Evolutionary conservation across 2,888 invertebrate species (phyloP), one percentile per base, ranked within the genome.

Genomic region (Protonemura montana): DNA sequence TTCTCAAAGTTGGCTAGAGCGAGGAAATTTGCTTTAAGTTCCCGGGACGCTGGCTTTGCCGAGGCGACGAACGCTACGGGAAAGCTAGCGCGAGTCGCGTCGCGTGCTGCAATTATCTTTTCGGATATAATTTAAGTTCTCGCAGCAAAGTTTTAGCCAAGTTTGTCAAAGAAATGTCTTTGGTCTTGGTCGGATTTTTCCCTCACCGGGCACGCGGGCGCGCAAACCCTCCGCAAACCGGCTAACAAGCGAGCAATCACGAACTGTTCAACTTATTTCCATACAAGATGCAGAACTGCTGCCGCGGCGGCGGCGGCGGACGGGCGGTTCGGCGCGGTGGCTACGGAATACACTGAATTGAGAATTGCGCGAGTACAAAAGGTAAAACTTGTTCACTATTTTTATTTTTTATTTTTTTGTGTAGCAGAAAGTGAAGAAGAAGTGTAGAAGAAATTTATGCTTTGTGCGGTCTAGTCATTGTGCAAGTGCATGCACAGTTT

Each of bases 81-180:
- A 35, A 35, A 6, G 35, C 35, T 35, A 3, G 59, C 59, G 6
- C 59, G 59, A 10, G 59, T 59, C 7, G 6, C 6, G 6, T 41
- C 41, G 59, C 21, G 59, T 59, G 59, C 16, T 21, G 59, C 59
- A 59, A 59, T 59, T 59, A 59, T 59, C 59, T 59, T 59, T 59
- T 59, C 59, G 59, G 59, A 59, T 59, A 59, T 59, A 59, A 59
- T 59, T 59, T 21, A 59, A 59, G 59, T 59, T 59, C 16, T 21
- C 59, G 59, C 16, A 2, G 59, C 16, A 59, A 59, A 59, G 16
- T 59, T 59, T 13, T 21, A 21, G 59, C 59, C 59, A 59, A 59
- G 59, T 59, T 59, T 59, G 59, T 59, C 59, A 59, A 59, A 59
- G 59, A 59, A 59, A 59, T 59, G 59, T 59, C 59, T 59, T n/a